Percentiles rank a stretch among this genome's conserved stretches.
phyloP scores from a whole-genome alignment of 1,140 invertebrate genomes.

The Teleopsis dalmanni region DNA sequence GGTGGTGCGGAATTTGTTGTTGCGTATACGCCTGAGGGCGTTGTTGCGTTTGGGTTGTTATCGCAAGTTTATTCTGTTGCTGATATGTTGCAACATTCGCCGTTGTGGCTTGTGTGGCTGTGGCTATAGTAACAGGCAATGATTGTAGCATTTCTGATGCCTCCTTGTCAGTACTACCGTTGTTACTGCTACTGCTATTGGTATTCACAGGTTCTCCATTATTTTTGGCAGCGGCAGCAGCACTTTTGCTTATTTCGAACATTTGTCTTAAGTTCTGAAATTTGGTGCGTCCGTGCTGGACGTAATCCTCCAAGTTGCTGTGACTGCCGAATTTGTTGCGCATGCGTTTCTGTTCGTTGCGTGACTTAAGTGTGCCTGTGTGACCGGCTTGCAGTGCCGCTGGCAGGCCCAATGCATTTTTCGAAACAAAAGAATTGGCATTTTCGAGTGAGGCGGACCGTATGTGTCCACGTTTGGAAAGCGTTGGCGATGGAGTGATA shows the following conservation, averaged over 20 bases:
- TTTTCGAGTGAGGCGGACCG: constrained; percentile 39
- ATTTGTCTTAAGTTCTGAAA: constrained; percentile 43
- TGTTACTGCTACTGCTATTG: constrained; percentile 10
- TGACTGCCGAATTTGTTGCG: constrained; percentile 41
- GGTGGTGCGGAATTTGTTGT: neutral
- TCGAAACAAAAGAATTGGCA: constrained; percentile 15
- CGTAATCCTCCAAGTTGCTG: constrained; percentile 29
- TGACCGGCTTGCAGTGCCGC: constrained; percentile 10
- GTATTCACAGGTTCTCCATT: constrained; percentile 16
- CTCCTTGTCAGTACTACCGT: neutral
- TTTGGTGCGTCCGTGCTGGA: constrained; percentile 23
- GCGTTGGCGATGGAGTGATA: constrained; percentile 3
- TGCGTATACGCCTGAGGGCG: neutral
- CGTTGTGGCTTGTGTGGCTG: constrained; percentile 12
- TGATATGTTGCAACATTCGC: no score
- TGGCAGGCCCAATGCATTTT: constrained; percentile 16
- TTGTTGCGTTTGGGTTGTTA: neutral
- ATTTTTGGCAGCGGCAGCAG: neutral
- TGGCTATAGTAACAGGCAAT: constrained; percentile 12
- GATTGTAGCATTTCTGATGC: constrained; percentile 20
- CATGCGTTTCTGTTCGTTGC: constrained; percentile 35
- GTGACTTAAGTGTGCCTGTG: constrained; percentile 40
- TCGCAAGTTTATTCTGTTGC: neutral
- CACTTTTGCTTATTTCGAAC: constrained; percentile 30
- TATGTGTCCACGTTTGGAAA: constrained; percentile 35